Base-by-base conservation (phyloP, 2,888 invertebrate genomes). In the Phaedon cochleariae region DNA sequence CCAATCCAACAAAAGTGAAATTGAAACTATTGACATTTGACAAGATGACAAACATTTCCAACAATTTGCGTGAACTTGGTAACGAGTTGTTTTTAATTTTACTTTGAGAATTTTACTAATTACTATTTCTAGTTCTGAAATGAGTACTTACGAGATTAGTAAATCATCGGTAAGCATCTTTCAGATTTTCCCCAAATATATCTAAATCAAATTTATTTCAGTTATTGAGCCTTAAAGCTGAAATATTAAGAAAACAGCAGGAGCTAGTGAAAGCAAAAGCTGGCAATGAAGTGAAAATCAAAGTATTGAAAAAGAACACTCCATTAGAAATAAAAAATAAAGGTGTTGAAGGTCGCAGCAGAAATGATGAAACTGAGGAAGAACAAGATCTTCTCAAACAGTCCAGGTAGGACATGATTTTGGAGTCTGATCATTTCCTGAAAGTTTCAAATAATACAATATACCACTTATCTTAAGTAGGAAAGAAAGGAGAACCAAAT, bases 151-250 rank as follows among this genome's bases (percentile, higher is more conserved):
- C 64, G 78, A 80, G 72, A 80, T 80, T n/a, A 80, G 79, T 59
- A 77, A 80, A 73, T 80, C 80, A 57, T 78, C 80, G 18, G 79
- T 79, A 72, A n/a, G n/a, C n/a, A n/a, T n/a, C n/a, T n/a, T n/a
- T n/a, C n/a, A n/a, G n/a, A n/a, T n/a, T 64, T 59, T 61, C 12
- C 48, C 37, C 26, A 55, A 51, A 7, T 48, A 53, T 34, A 21
- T 46, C 41, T n/a, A n/a, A n/a, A 53, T 20, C 54, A 41, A 62
- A 18, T 26, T 52, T 45, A 53, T 48, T 83, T 54, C 79, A 90
- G 87, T 80, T 94, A 57, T 83, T 94, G n/a, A 93, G 92, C 77
- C 85, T 97, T 66, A 96, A 96, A 85, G 96, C 97, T 0, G 97
- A 97, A 83, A 85, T 97, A 15, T 82, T 93, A 51, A 88, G 92